Base-by-base conservation (phyloP, 2,888 invertebrate genomes). In the Hermodice carunculata region DNA sequence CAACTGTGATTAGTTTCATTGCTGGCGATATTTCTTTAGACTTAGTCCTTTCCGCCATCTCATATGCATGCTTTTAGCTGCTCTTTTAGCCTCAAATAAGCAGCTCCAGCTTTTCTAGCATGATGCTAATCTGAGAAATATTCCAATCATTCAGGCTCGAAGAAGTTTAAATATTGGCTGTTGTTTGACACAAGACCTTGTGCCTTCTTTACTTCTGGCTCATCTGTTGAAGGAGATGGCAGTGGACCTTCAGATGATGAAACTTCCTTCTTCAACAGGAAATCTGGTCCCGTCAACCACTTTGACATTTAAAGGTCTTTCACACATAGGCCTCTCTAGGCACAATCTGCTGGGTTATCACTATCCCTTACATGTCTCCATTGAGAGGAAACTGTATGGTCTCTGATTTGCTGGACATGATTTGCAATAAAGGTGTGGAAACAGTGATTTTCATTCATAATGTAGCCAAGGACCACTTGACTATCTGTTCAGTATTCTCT, bases 391-490 rank as follows among this genome's bases (percentile, higher is more conserved):
- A 61, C 26, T 2, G 70, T 48, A 1, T 62, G 49, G 14, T 60
- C 54, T 31, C 70, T 67, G 11, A 78, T 76, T 40, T 68, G 46
- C 6, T 66, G 31, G 1, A 78, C 73, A 52, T 75, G 26, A 44
- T 78, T 76, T 1, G 64, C 60, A 0, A 78, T 76, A 66, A 74
- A 77, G 0, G 68, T 68, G 31, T 77, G 74, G 69, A 76, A 77
- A 26, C 57, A 26, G 26, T 43, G 22, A 14, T 72, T 61, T 22
- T 74, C 59, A 2, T 65, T 43, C 5, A 11, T 43, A 19, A 54
- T 48, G 56, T 68, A 68, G 3, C 48, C 53, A 14, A 58, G 48
- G 8, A 61, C 51, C 3, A 61, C 57, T 40, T 2, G 26, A 11
- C 52, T 52, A 26, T 67, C 34, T 28, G 56, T 48, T 19, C 44